Evolutionary conservation across 2,888 invertebrate species (phyloP).

Genomic region (Troglohyphantes excavatus): DNA sequence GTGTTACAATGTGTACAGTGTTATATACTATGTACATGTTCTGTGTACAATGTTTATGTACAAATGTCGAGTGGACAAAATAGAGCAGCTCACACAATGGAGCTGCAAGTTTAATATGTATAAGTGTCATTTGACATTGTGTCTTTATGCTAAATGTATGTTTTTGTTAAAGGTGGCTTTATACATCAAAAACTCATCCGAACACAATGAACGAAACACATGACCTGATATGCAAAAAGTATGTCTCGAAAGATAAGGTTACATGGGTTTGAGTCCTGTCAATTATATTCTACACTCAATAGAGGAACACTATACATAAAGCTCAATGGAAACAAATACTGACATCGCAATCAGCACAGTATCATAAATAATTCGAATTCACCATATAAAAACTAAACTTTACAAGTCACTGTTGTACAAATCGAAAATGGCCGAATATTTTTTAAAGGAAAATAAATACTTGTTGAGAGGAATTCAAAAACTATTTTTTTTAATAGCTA

Average conservation of each 20-base stretch:
- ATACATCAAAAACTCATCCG: conserved; percentile 27
- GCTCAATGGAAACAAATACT: conserved; percentile 9
- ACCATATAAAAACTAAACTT: not conserved
- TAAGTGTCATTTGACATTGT: conserved; percentile 61
- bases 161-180: conserved; percentile 58
- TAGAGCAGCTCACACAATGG: conserved; percentile 42
- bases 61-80: conserved; percentile 76
- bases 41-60: conserved; percentile 79
- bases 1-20: conserved; percentile 79
- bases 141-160: conserved; percentile 47
- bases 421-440: no score
- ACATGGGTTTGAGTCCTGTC: not conserved
- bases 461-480: no score
- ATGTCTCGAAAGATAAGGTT: not conserved
- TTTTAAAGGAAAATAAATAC: no score
- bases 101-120: conserved; percentile 54
- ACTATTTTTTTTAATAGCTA: no score
- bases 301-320: conserved; percentile 4
- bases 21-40: conserved; percentile 78
- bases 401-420: no score
- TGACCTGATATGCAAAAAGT: conserved; percentile 44
- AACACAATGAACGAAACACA: conserved; percentile 37
- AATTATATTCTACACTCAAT: not conserved
- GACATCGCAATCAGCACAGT: not conserved
- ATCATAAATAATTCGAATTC: not conserved